Conservation (phyloP, 2,113 vertebrate genomes). For the Callospermophilus lateralis region DNA sequence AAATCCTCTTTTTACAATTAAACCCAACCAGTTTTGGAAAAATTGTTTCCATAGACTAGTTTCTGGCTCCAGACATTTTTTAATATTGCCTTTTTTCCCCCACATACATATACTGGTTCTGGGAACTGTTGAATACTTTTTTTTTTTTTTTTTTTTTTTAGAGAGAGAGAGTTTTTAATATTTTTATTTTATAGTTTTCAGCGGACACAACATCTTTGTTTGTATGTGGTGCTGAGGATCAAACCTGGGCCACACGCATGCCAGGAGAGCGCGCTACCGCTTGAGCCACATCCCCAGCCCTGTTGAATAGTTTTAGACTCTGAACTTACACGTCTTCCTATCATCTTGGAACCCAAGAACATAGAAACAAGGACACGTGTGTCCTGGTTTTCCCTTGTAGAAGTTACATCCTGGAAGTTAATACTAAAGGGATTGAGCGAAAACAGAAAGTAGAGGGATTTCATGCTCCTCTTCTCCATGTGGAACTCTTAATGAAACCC, state of each 20-base stretch:
- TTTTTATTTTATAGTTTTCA: too few relatives aligned
- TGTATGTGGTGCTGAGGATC: too few relatives aligned
- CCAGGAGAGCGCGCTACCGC: too few relatives aligned
- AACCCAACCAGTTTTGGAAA: not conserved
- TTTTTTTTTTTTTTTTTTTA: not conserved
- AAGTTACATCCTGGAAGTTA: not conserved
- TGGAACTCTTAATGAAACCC: not conserved
- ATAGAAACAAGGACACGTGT: not conserved
- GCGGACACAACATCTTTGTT: too few relatives aligned
- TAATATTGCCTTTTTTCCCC: not conserved
- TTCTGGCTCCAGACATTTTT: not conserved
- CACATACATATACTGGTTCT: not conserved
- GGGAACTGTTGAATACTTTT: not conserved
- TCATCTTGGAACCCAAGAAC: not conserved
- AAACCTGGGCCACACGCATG: too few relatives aligned
- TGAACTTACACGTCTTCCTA: not conserved
- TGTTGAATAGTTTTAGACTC: not conserved
- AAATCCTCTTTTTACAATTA: slow-evolving; percentile 8
- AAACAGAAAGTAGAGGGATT: not conserved
- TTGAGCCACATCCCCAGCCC: too few relatives aligned
- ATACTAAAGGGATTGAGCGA: not conserved
- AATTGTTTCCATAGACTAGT: not conserved
- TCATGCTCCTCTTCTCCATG: not conserved
- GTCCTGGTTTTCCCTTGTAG: not conserved
- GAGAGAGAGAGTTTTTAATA: too few relatives aligned